Evolutionary conservation across 2,888 invertebrate genomes (phyloP), one percentile per base, ranked within the genome.

Genomic region (Electrophaes corylata): DNA sequence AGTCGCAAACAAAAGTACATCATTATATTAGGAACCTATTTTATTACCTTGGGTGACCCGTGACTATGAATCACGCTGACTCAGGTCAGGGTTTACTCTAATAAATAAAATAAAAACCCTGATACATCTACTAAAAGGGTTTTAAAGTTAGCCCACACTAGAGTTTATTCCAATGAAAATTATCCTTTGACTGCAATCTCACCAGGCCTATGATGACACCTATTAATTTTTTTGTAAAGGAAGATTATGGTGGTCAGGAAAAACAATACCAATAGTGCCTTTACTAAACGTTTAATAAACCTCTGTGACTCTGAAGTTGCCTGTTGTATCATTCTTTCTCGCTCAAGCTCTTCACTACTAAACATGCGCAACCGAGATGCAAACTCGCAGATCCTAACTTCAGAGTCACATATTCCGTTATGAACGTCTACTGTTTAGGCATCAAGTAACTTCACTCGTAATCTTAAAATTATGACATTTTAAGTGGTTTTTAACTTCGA

Each of bases 1-100:
- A 46, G 43, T 51, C 45, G 19, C 19, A 29, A 4, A 3, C 37
- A 47, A 19, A 53, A 31, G 31, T 31, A 6, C 8, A 20, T 35
- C 12, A 14, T 6, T 35, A 12, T 4, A 33, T 33, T 12, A 3
- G n/a, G n/a, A n/a, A n/a, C n/a, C n/a, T n/a, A n/a, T n/a, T n/a
- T n/a, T n/a, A n/a, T n/a, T n/a, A n/a, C n/a, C n/a, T n/a, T n/a
- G n/a, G n/a, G n/a, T n/a, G n/a, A n/a, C n/a, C n/a, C n/a, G n/a
- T n/a, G n/a, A n/a, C n/a, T n/a, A n/a, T n/a, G n/a, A n/a, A n/a
- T n/a, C n/a, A n/a, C n/a, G n/a, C n/a, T n/a, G n/a, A n/a, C n/a
- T n/a, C n/a, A n/a, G n/a, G n/a, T n/a, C n/a, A n/a, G n/a, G n/a
- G n/a, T n/a, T n/a, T n/a, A n/a, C n/a, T n/a, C n/a, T n/a, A n/a